A percentile compares a stretch with the other conserved stretches of the same genome.
These are phyloP conservation scores for Phaonia tiefii DNA, from an alignment of 2,888 invertebrate species.

Conservation along the genomic window DNA sequence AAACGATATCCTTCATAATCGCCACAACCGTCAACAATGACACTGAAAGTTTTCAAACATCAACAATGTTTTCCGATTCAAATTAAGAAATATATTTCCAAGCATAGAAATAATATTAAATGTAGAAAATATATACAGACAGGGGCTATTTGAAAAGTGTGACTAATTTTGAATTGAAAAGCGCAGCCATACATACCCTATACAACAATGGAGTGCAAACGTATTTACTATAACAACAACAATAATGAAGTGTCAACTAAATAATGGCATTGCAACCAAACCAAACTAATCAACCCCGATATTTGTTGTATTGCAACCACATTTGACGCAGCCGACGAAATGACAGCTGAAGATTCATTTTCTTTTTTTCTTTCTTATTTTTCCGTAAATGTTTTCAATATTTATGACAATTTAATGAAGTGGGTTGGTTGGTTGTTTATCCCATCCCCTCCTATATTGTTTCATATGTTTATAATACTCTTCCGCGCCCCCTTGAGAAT, in stretches of 20 bases:
- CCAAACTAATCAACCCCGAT: slow-evolving; percentile 56
- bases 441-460: neutral
- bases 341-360: slow-evolving; percentile 55
- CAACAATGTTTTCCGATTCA: too few species aligned
- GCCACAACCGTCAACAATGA: too few species aligned
- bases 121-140: too few species aligned
- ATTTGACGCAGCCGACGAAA: slow-evolving; percentile 12
- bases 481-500: slow-evolving; percentile 45
- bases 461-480: neutral
- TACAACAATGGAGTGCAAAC: neutral
- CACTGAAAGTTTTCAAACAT: too few species aligned
- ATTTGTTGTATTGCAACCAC: slow-evolving; percentile 16
- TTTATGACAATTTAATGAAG: slow-evolving; percentile 68
- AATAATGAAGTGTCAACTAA: slow-evolving; percentile 63
- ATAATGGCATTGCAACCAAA: slow-evolving; percentile 57
- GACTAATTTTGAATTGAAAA: too few species aligned
- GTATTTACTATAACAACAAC: slow-evolving; percentile 54
- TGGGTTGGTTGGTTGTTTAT: slow-evolving; percentile 28
- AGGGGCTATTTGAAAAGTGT: too few species aligned
- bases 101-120: too few species aligned
- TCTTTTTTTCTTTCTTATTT: too few species aligned
- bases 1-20: too few species aligned
- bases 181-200: too few species aligned
- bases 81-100: too few species aligned
- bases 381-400: slow-evolving; percentile 65